A percentile compares a stretch with the other conserved stretches of the same genome.
Conservation (phyloP, 2,888 invertebrate species). For the Acheta domesticus region DNA sequence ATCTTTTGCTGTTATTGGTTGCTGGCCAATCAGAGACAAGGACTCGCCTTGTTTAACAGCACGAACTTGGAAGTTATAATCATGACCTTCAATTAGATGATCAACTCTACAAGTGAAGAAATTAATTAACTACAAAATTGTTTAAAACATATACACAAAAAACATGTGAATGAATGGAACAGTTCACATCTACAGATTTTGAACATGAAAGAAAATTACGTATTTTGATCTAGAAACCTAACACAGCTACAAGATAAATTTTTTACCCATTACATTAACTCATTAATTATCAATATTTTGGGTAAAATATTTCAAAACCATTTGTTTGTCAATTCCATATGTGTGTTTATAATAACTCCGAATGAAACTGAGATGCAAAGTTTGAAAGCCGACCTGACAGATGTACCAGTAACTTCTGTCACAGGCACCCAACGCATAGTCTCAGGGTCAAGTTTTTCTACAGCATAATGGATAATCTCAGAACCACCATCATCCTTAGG, state of each 20-base stretch:
- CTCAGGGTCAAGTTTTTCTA: conserved; percentile 95
- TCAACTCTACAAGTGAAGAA: conserved; percentile 58
- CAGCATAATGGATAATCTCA: conserved; percentile 83
- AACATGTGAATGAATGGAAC: conserved; percentile 24
- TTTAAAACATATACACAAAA: neutral
- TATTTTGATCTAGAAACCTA: no score
- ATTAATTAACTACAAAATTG: neutral
- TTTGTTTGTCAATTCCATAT: no score
- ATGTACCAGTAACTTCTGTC: conserved; percentile 79
- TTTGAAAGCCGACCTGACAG: conserved; percentile 50
- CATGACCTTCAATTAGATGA: conserved; percentile 88
- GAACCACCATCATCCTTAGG: conserved; percentile 93
- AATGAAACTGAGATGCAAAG: no score
- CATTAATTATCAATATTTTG: no score
- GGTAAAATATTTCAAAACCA: no score
- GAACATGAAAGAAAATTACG: neutral
- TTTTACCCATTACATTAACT: no score
- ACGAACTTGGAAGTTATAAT: conserved; percentile 90
- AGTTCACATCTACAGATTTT: neutral
- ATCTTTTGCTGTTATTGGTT: conserved; percentile 89
- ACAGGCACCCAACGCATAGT: conserved; percentile 95
- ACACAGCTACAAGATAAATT: no score
- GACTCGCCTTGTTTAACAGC: conserved; percentile 94
- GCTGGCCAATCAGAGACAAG: conserved; percentile 72
- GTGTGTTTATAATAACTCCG: no score